A percentile compares a stretch with the other conserved stretches of the same genome.
phyloP scores from a whole-genome alignment of 2,888 invertebrate species.

The Magallana nippona region DNA sequence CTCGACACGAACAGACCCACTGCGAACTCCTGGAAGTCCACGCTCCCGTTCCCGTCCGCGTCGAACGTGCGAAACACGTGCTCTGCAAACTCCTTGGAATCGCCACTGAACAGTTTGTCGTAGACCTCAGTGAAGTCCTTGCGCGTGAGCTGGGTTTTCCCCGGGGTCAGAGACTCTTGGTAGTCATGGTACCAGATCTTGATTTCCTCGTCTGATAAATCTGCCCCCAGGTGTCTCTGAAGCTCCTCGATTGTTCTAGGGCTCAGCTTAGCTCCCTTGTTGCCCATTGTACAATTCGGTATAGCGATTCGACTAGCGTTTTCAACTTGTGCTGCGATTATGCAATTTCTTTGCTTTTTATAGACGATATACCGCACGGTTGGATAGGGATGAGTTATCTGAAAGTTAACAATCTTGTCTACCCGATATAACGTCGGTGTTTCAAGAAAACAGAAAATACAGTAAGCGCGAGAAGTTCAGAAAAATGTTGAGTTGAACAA shows the following conservation, averaged over 20 bases:
- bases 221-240: constrained; percentile 53
- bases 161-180: constrained; percentile 45
- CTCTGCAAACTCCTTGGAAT: constrained; percentile 57
- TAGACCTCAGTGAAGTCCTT: constrained; percentile 57
- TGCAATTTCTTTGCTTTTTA: neutral
- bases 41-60: constrained; percentile 50
- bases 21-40: constrained; percentile 62
- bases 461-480: too few relatives aligned
- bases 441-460: too few relatives aligned
- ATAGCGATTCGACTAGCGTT: neutral
- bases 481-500: too few relatives aligned
- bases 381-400: too few relatives aligned
- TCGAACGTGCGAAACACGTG: constrained; percentile 60
- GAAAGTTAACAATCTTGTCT: too few relatives aligned
- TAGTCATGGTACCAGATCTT: constrained; percentile 54
- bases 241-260: constrained; percentile 58
- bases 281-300: constrained; percentile 35
- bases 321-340: neutral
- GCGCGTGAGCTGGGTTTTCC: constrained; percentile 52
- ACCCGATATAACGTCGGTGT: too few relatives aligned
- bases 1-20: constrained; percentile 59
- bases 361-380: too few relatives aligned
- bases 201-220: constrained; percentile 59
- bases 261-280: constrained; percentile 49
- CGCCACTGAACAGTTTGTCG: constrained; percentile 55